These are phyloP conservation scores for Catostomus latipinnis DNA, from an alignment of 2,797 vertebrate species.

Conservation along the genomic window DNA sequence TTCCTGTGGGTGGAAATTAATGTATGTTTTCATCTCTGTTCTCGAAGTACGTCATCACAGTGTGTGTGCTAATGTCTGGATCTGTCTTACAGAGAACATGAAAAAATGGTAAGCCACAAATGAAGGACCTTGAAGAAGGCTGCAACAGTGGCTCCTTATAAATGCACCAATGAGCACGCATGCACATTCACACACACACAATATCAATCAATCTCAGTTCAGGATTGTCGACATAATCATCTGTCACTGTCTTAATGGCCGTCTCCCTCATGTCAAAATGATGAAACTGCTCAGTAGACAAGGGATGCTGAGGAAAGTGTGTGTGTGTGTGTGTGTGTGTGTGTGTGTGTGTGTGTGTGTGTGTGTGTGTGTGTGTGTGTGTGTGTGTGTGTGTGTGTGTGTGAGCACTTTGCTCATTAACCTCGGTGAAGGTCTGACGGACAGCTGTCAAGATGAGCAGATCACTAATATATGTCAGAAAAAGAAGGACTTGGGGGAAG, in stretches of 20 bases:
- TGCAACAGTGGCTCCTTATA: not conserved
- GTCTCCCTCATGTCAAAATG: conserved; percentile 50
- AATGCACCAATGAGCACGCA: conserved; percentile 15
- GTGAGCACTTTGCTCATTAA: conserved; percentile 45
- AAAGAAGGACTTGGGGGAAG: not conserved
- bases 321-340: conserved; percentile 3
- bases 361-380: too few relatives aligned
- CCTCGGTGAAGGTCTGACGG: conserved; percentile 52
- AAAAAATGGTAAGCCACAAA: conserved; percentile 24
- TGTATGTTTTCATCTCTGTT: not conserved
- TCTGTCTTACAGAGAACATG: conserved; percentile 1
- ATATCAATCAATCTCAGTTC: conserved; percentile 50
- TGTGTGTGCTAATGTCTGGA: not conserved
- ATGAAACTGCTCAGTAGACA: conserved; percentile 46
- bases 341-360: too few relatives aligned
- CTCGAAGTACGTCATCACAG: too few relatives aligned
- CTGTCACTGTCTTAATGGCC: conserved; percentile 50
- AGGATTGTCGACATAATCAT: conserved; percentile 55
- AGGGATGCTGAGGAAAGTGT: conserved; percentile 38
- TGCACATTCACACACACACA: not conserved
- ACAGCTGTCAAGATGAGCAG: conserved; percentile 50
- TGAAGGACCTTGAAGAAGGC: conserved; percentile 37
- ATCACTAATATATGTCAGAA: conserved; percentile 28
- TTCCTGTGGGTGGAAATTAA: too few relatives aligned
- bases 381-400: too few relatives aligned